phyloP scores from a whole-genome alignment of 2,888 invertebrate genomes.

The Drosophila mayaguana region DNA sequence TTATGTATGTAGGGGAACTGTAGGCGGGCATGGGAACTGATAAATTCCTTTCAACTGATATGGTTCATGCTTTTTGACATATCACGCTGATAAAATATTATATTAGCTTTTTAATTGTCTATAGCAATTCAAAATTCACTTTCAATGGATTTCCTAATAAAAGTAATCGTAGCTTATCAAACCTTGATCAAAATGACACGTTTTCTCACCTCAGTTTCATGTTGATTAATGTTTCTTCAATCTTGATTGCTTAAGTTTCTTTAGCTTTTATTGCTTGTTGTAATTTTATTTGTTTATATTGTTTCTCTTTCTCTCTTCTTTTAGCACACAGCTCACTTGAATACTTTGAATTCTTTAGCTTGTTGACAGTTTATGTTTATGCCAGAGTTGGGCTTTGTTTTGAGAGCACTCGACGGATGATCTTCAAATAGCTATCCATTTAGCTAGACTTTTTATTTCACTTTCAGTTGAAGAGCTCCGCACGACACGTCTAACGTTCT shows the following conservation, averaged over 20 bases:
- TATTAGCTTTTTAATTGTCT: constrained; percentile 1
- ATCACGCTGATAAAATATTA: constrained; percentile 49
- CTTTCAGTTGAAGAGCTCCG: constrained; percentile 16
- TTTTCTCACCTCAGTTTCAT: constrained; percentile 80
- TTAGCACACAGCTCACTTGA: constrained; percentile 45
- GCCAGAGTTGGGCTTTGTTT: constrained; percentile 49
- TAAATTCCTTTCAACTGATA: constrained; percentile 24
- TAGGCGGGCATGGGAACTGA: neutral
- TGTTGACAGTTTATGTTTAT: constrained; percentile 55
- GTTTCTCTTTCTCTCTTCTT: neutral
- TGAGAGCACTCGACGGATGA: constrained; percentile 61
- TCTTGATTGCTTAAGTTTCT: constrained; percentile 43
- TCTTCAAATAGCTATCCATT: constrained; percentile 52
- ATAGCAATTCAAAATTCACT: neutral
- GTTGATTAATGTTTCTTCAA: constrained; percentile 67
- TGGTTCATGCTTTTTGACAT: constrained; percentile 36
- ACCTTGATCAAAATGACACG: constrained; percentile 6
- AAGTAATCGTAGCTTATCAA: neutral
- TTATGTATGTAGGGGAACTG: neutral
- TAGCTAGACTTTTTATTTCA: constrained; percentile 26
- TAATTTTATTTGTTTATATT: constrained; percentile 1
- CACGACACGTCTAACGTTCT: constrained; percentile 63
- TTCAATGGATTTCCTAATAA: neutral
- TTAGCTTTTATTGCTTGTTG: neutral
- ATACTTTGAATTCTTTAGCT: constrained; percentile 60